Conservation (phyloP, 2,797 vertebrate species). For the Cossypha heuglini region DNA sequence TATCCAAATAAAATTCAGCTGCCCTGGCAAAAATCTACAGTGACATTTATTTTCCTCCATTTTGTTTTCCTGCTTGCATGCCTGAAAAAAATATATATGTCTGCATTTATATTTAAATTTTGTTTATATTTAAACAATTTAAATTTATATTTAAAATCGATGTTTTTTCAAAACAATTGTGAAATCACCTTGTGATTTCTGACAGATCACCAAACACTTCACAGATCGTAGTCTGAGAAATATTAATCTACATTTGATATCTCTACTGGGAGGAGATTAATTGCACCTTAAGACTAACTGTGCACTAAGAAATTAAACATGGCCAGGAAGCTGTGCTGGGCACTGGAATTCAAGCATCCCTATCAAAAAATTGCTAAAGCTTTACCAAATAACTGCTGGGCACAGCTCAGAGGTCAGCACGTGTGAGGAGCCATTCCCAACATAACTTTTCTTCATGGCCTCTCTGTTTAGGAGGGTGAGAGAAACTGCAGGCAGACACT, state of each 20-base stretch:
- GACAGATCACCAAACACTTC: neutral
- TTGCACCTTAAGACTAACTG: neutral
- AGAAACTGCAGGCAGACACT: neutral
- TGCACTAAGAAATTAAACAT: neutral
- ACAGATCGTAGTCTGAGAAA: neutral
- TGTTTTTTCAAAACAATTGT: neutral
- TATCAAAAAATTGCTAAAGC: neutral
- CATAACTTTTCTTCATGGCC: accelerated
- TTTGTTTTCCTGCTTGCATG: neutral
- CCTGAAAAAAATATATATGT: neutral
- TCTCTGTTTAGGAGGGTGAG: neutral
- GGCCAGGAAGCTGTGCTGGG: neutral
- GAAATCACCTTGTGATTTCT: constrained; percentile 25
- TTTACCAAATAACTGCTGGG: neutral
- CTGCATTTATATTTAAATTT: neutral
- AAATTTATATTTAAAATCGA: neutral
- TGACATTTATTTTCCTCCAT: neutral
- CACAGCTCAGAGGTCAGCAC: neutral
- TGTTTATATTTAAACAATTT: neutral
- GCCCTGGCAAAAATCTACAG: neutral
- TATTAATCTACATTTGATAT: neutral
- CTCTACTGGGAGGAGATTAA: neutral
- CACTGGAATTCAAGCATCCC: neutral
- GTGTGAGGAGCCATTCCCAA: neutral
- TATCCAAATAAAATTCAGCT: neutral